phyloP scores from a whole-genome alignment of 53 echinoderm and acorn worm genomes.

The Pentamera pediparva region DNA sequence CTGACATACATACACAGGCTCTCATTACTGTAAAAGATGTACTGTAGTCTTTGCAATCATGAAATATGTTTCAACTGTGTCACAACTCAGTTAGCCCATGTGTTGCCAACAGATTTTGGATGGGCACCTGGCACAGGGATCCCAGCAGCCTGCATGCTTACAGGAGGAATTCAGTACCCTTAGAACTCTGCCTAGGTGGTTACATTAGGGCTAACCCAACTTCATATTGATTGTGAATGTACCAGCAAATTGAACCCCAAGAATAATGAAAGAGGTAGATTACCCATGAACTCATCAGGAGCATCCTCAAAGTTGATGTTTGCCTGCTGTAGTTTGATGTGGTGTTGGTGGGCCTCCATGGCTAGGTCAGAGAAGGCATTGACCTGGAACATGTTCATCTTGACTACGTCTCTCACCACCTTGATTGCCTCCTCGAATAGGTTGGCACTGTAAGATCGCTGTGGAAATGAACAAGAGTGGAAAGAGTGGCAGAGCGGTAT shows the following conservation, averaged over 20 bases:
- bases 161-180: not conserved
- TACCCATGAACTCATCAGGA: conserved; percentile 98
- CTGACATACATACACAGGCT: too few relatives aligned
- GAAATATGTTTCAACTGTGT: too few relatives aligned
- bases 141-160: not conserved
- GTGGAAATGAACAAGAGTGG: not conserved
- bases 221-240: too few relatives aligned
- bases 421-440: conserved; percentile 73
- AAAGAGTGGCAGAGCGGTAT: not conserved
- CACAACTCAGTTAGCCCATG: too few relatives aligned
- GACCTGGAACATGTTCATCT: conserved; percentile 54
- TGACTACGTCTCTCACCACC: conserved; percentile 55
- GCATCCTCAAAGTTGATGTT: conserved; percentile 89
- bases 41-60: too few relatives aligned
- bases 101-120: too few relatives aligned
- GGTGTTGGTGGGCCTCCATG: conserved; percentile 51
- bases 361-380: conserved; percentile 61
- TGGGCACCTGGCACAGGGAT: too few relatives aligned
- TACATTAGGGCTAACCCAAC: not conserved
- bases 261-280: too few relatives aligned
- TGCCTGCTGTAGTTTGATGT: conserved; percentile 53
- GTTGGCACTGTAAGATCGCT: conserved; percentile 81
- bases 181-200: not conserved
- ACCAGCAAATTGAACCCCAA: too few relatives aligned
- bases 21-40: too few relatives aligned